Evolutionary conservation across 2,797 vertebrate species (phyloP).

Genomic region (Dryobates pubescens): DNA sequence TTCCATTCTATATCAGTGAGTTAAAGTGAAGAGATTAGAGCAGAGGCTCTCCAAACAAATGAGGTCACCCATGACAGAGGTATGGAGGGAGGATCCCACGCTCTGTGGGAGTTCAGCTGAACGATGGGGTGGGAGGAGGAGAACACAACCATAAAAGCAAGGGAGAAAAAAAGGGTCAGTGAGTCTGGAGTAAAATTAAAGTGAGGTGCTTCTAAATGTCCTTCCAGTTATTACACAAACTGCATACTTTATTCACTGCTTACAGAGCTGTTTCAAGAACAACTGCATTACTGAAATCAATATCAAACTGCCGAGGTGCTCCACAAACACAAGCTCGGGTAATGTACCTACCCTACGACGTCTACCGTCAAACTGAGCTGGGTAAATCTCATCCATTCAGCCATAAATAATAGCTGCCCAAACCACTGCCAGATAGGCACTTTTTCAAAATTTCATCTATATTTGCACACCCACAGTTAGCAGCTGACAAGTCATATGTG

Average conservation of each 20-base stretch:
- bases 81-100: background rate
- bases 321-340: slow-evolving; percentile 7
- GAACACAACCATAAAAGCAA: background rate
- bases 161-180: background rate
- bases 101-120: background rate
- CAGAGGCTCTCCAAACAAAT: background rate
- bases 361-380: slow-evolving; percentile 2
- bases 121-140: background rate
- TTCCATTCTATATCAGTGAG: background rate
- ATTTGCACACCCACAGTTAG: slow-evolving; percentile 53
- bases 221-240: background rate
- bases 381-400: slow-evolving; percentile 13
- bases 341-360: background rate
- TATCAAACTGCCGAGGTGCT: background rate
- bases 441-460: slow-evolving; percentile 50
- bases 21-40: background rate
- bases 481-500: slow-evolving; percentile 57
- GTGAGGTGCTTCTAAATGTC: background rate
- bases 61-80: background rate
- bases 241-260: background rate
- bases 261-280: slow-evolving; percentile 9
- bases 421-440: background rate
- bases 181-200: slow-evolving; percentile 1
- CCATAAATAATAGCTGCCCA: slow-evolving; percentile 29
- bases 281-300: slow-evolving; percentile 24